phyloP scores from a whole-genome alignment of 2,797 vertebrate genomes.

The Phataginus tetradactyla region DNA sequence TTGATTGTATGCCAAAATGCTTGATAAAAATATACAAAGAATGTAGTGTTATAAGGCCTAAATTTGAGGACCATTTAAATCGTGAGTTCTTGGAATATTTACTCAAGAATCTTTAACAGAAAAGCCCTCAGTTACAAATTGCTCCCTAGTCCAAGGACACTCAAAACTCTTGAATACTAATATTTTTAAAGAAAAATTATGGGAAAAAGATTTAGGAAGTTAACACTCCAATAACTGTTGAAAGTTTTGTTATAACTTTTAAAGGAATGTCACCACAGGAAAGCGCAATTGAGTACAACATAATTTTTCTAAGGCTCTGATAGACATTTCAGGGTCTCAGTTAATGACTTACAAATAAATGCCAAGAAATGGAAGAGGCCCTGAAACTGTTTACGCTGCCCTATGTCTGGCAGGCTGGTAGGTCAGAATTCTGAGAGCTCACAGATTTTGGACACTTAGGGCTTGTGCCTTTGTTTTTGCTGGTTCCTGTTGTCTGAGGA shows the following conservation, averaged over 20 bases:
- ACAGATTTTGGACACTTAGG: background rate
- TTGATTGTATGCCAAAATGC: slow-evolving; percentile 12
- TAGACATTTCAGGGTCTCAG: background rate
- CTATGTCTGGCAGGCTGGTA: accelerated
- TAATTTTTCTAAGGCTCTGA: background rate
- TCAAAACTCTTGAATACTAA: background rate
- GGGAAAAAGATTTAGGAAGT: background rate
- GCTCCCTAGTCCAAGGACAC: background rate
- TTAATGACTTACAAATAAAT: background rate
- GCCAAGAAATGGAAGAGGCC: background rate
- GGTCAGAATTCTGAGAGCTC: background rate
- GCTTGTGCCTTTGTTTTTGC: background rate
- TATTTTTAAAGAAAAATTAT: slow-evolving; percentile 9
- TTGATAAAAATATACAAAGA: slow-evolving; percentile 52
- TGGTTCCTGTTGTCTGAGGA: background rate
- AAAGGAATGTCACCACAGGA: background rate
- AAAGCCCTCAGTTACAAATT: slow-evolving; percentile 51
- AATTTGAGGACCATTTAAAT: slow-evolving; percentile 30
- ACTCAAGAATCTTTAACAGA: slow-evolving; percentile 17
- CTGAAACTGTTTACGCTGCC: background rate
- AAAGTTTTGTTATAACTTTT: slow-evolving; percentile 2
- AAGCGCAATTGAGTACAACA: background rate
- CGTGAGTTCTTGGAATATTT: slow-evolving; percentile 48
- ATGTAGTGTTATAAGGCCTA: background rate
- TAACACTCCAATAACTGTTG: slow-evolving; percentile 2